phyloP scores from a whole-genome alignment of 1,140 invertebrate species.

The Campoletis sonorensis region DNA sequence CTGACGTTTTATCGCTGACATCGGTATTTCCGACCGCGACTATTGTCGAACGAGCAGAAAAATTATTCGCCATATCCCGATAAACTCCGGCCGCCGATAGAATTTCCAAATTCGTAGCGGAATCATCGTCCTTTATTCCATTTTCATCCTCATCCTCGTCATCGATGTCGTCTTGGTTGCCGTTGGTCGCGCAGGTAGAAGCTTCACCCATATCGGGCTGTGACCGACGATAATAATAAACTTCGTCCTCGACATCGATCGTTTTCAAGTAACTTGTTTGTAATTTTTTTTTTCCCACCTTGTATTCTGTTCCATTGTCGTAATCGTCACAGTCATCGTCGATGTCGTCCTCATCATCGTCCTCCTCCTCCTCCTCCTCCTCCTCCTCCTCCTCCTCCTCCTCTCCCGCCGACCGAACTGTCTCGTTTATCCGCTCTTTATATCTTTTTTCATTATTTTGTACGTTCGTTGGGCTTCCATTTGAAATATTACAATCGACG shows the following conservation, averaged over 20 bases:
- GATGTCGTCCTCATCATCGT: too few relatives aligned
- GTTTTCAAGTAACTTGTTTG: neutral
- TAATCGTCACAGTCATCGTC: too few relatives aligned
- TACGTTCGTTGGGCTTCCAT: neutral
- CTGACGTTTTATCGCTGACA: neutral
- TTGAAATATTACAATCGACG: neutral
- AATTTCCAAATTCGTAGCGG: slow-evolving; percentile 23
- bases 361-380: too few relatives aligned
- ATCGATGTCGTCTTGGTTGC: neutral
- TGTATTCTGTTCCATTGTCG: neutral
- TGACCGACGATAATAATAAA: slow-evolving; percentile 51
- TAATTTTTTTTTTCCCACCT: neutral
- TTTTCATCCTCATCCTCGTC: neutral
- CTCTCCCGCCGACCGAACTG: too few relatives aligned
- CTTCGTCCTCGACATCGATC: slow-evolving; percentile 46
- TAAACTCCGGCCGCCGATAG: slow-evolving; percentile 35
- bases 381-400: too few relatives aligned
- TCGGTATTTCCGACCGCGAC: neutral
- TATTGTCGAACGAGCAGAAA: neutral
- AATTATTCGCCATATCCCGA: slow-evolving; percentile 44
- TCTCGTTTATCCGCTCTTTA: too few relatives aligned
- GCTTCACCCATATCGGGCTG: neutral
- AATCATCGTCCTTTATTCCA: slow-evolving; percentile 2
- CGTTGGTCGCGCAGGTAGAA: slow-evolving; percentile 6
- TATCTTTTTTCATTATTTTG: neutral